Conservation (phyloP, 2,888 invertebrate genomes). For the Nomada ruficornis region DNA sequence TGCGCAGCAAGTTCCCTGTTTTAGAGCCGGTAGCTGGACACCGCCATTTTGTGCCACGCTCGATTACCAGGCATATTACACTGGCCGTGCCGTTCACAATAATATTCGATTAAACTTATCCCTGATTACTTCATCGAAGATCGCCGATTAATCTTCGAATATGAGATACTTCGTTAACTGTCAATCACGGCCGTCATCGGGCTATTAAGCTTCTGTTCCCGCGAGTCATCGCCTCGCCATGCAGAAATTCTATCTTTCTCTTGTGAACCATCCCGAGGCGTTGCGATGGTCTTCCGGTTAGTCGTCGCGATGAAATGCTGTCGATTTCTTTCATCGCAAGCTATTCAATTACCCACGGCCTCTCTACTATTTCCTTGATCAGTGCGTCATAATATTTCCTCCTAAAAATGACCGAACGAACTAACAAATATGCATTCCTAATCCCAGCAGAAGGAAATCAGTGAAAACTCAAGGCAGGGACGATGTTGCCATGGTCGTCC, state of each 20-base stretch:
- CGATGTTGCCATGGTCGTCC: slow-evolving; percentile 46
- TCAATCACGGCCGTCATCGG: slow-evolving; percentile 57
- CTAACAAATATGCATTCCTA: neutral
- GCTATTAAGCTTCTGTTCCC: slow-evolving; percentile 58
- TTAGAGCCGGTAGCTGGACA: slow-evolving; percentile 73
- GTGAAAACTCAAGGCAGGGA: neutral
- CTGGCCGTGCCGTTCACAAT: slow-evolving; percentile 39
- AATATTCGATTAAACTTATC: slow-evolving; percentile 63
- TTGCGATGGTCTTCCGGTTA: slow-evolving; percentile 22
- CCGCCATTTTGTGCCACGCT: slow-evolving; percentile 77
- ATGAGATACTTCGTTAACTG: slow-evolving; percentile 67
- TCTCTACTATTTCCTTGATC: slow-evolving; percentile 11
- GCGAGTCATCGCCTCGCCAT: slow-evolving; percentile 59
- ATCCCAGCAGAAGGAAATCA: neutral
- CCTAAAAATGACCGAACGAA: neutral
- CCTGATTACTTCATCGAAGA: slow-evolving; percentile 63
- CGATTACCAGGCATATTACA: slow-evolving; percentile 70
- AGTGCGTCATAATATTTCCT: neutral
- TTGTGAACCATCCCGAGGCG: slow-evolving; percentile 22
- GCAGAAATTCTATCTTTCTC: slow-evolving; percentile 45
- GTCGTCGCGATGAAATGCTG: neutral
- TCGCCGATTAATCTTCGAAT: slow-evolving; percentile 64
- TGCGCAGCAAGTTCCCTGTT: slow-evolving; percentile 26
- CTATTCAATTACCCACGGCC: neutral
- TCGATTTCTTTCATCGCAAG: neutral